phyloP scores from a whole-genome alignment of 1,140 invertebrate genomes.

The Drosophila burlai region DNA sequence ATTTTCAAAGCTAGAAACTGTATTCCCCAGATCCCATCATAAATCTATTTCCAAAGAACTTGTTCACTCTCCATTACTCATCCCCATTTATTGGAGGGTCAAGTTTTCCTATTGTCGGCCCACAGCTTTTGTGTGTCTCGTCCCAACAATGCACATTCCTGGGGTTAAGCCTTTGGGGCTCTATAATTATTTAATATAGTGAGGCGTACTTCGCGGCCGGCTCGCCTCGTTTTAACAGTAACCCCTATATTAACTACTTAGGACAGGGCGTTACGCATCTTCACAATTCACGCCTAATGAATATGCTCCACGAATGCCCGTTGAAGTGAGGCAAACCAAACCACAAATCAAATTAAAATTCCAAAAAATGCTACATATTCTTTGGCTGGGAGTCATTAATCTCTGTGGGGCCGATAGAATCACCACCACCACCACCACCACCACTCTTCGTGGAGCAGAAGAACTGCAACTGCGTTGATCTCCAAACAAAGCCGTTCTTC shows the following conservation, averaged over 20 bases:
- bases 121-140: constrained; percentile 16
- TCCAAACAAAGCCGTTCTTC: constrained; percentile 48
- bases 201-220: constrained; percentile 1
- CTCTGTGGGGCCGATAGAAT: constrained; percentile 49
- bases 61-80: constrained; percentile 19
- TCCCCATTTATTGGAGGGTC: constrained; percentile 12
- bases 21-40: not conserved
- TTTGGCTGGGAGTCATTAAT: constrained; percentile 41
- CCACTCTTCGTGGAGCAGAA: not conserved
- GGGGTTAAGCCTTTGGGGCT: constrained; percentile 3
- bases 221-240: constrained; percentile 14
- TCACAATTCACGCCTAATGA: constrained; percentile 43
- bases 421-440: not conserved
- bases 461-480: constrained; percentile 53
- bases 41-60: not conserved
- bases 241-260: constrained; percentile 67
- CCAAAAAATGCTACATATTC: constrained; percentile 53
- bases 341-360: constrained; percentile 80
- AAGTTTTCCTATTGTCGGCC: constrained; percentile 9
- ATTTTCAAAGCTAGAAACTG: too few species aligned
- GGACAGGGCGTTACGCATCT: constrained; percentile 58
- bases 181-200: constrained; percentile 64
- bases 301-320: constrained; percentile 24
- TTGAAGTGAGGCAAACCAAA: constrained; percentile 52
- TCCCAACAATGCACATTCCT: constrained; percentile 32